These are phyloP conservation scores for Acyrthosiphon pisum DNA, from an alignment of 1,140 invertebrate genomes.

Conservation along the genomic window DNA sequence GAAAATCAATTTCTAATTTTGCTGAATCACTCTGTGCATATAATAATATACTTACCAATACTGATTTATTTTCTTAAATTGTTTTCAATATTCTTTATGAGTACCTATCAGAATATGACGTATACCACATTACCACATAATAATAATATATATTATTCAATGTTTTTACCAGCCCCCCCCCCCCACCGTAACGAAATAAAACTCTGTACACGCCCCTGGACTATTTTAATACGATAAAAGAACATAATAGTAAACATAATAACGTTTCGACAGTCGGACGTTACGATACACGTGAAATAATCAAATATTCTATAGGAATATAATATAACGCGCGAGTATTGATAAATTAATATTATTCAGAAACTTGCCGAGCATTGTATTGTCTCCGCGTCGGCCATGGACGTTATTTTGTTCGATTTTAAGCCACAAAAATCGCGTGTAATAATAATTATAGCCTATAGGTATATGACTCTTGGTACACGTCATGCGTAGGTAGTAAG, in stretches of 20 bases:
- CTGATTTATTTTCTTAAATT: background rate
- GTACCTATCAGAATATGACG: background rate
- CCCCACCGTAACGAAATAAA: background rate
- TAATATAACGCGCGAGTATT: background rate
- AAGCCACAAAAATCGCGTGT: background rate
- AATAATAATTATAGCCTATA: background rate
- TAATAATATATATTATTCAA: background rate
- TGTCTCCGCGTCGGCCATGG: background rate
- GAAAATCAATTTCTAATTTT: background rate
- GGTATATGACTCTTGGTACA: background rate
- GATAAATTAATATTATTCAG: background rate
- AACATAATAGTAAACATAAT: background rate
- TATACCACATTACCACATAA: too few relatives aligned
- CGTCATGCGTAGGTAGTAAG: background rate
- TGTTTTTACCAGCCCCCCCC: background rate
- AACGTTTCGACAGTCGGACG: background rate
- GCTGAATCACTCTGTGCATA: background rate
- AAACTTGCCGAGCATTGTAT: background rate
- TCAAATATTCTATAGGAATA: background rate
- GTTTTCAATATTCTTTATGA: background rate
- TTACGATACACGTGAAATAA: background rate
- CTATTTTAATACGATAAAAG: background rate
- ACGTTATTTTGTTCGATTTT: background rate
- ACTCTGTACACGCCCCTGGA: background rate
- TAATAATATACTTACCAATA: background rate